A percentile compares a stretch with the other conserved stretches of the same genome.
Evolutionary conservation across 2,113 vertebrate genomes (phyloP).

Genomic region (Ascaphus truei): DNA sequence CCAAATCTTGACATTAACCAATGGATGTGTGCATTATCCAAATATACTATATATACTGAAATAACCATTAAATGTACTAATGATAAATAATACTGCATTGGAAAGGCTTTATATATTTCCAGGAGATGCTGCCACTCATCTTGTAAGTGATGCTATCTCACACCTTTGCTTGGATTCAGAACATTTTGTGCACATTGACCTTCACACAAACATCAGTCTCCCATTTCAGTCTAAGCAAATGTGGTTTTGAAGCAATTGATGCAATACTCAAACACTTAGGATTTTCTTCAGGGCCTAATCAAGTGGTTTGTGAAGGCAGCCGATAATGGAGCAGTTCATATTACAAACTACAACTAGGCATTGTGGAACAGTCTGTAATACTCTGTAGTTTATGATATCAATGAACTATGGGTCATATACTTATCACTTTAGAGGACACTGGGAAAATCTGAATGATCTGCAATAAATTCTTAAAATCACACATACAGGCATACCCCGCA

Average conservation of each 20-base stretch:
- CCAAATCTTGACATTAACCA: too few relatives aligned
- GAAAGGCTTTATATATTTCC: too few relatives aligned
- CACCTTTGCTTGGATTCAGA: constrained; percentile 28
- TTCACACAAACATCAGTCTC: constrained; percentile 40
- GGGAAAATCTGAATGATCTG: too few relatives aligned
- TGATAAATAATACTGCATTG: too few relatives aligned
- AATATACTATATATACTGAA: too few relatives aligned
- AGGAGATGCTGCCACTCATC: too few relatives aligned
- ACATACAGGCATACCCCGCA: too few relatives aligned
- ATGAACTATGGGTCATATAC: constrained; percentile 30
- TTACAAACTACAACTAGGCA: constrained; percentile 40
- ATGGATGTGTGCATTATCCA: too few relatives aligned
- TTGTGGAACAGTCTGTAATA: constrained; percentile 18
- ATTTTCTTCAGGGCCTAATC: constrained; percentile 43
- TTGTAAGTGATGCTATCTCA: constrained; percentile 1
- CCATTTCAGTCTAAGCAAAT: constrained; percentile 36
- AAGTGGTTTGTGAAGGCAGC: constrained; percentile 45
- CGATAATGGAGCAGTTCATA: constrained; percentile 49
- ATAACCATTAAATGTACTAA: too few relatives aligned
- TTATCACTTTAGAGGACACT: neutral
- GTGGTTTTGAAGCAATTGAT: constrained; percentile 41
- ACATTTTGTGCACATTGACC: constrained; percentile 37
- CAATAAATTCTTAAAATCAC: too few relatives aligned
- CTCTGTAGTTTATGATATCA: constrained; percentile 39
- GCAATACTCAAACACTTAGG: constrained; percentile 38